Evolutionary conservation across 2,888 invertebrate species (phyloP).

Genomic region (Lamellibrachia satsuma): DNA sequence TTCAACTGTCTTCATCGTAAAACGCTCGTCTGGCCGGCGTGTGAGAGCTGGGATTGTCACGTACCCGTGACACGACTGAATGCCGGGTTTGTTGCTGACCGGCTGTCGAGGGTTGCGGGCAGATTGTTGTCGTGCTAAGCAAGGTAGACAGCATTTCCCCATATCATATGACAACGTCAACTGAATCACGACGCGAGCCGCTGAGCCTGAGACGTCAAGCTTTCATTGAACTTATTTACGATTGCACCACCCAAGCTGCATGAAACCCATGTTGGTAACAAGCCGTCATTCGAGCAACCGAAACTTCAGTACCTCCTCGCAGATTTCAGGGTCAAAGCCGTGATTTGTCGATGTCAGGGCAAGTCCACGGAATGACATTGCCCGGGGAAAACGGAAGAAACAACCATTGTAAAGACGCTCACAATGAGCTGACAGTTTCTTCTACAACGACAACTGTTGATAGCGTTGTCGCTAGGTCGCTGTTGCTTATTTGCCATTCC

Average conservation of each 20-base stretch:
- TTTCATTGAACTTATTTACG: not conserved
- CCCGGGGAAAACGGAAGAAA: not conserved
- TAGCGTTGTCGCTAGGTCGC: not conserved
- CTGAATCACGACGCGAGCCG: constrained; percentile 4
- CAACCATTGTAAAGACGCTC: not conserved
- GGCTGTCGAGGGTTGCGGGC: not conserved
- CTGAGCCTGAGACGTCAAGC: not conserved
- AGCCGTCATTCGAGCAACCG: not conserved
- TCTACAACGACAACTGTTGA: not conserved
- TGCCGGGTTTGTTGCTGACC: not conserved
- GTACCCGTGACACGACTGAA: not conserved
- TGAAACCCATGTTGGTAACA: not conserved
- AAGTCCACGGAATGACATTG: constrained; percentile 6
- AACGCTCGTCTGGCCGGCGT: not conserved
- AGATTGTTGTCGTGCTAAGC: not conserved
- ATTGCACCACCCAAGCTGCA: not conserved
- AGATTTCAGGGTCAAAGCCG: constrained; percentile 1
- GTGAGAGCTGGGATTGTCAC: not conserved
- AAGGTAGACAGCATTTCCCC: not conserved
- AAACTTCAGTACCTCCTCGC: not conserved
- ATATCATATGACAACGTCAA: constrained; percentile 5
- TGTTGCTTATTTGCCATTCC: not conserved
- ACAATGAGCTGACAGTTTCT: not conserved
- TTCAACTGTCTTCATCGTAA: constrained; percentile 1
- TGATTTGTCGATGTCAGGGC: constrained; percentile 17